Percentiles rank a stretch among this genome's conserved stretches.
Evolutionary conservation across 2,113 vertebrate genomes (phyloP).

Genomic region (Calonectris borealis): DNA sequence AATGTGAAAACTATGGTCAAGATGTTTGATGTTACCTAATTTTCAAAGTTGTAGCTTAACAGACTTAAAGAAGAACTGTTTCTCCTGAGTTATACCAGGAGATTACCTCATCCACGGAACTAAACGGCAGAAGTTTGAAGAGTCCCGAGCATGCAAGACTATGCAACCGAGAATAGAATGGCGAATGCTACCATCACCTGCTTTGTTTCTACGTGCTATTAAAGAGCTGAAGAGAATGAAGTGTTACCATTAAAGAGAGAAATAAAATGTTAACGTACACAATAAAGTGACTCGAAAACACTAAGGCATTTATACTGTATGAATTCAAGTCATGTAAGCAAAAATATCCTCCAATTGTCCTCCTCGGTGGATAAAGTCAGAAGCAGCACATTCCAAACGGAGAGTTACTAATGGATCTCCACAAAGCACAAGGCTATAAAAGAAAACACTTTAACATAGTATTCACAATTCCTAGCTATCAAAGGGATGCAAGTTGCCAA

Average conservation of each 20-base stretch:
- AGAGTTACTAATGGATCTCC: neutral
- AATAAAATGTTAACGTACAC: slow-evolving; percentile 27
- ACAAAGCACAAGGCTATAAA: neutral
- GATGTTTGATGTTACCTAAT: neutral
- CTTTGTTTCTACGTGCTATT: neutral
- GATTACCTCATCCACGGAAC: neutral
- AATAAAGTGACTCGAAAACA: slow-evolving; percentile 38
- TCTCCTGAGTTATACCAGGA: neutral
- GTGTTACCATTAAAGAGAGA: neutral
- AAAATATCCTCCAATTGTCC: neutral
- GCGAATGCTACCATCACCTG: neutral
- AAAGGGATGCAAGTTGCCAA: neutral
- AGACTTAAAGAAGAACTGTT: neutral
- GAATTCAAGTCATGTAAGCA: slow-evolving; percentile 52
- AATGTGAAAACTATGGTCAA: neutral
- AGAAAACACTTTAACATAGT: neutral
- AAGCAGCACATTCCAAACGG: neutral
- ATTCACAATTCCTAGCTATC: neutral
- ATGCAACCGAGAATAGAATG: neutral
- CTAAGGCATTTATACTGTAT: slow-evolving; percentile 20
- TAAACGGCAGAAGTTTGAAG: neutral
- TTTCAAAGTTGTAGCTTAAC: neutral
- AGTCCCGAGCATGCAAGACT: neutral
- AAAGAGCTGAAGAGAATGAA: neutral
- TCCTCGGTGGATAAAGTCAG: neutral